phyloP scores from a whole-genome alignment of 2,797 vertebrate genomes.

The Nasua narica region DNA sequence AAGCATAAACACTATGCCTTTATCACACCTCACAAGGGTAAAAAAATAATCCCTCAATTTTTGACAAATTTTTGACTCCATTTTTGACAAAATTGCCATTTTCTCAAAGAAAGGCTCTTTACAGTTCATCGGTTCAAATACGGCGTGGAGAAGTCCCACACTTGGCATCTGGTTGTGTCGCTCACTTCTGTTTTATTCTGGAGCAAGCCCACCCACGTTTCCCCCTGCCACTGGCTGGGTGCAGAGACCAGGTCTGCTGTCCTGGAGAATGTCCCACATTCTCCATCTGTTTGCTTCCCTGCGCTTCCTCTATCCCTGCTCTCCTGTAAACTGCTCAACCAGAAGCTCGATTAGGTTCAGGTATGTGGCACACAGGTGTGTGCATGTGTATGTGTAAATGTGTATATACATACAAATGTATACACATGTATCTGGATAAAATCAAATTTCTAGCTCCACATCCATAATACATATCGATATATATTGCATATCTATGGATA shows the following conservation, averaged over 20 bases:
- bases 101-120: neutral
- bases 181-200: neutral
- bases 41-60: neutral
- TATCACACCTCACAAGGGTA: neutral
- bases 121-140: neutral
- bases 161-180: neutral
- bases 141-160: neutral
- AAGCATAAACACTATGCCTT: neutral
- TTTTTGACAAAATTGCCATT: neutral
- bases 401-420: neutral
- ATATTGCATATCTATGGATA: neutral
- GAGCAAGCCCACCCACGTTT: neutral
- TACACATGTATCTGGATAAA: neutral
- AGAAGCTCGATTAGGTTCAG: neutral
- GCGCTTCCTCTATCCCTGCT: neutral
- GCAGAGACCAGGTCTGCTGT: neutral
- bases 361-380: neutral
- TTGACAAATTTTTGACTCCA: no score
- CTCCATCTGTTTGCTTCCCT: neutral
- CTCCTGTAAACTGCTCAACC: neutral
- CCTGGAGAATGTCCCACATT: neutral
- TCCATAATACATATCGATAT: neutral
- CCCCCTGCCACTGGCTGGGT: neutral
- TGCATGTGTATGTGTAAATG: rapidly evolving
- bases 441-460: neutral